A percentile compares a stretch with the other conserved stretches of the same genome.
These are phyloP conservation scores for Melanotaenia trifasciata DNA, from an alignment of 2,797 vertebrate species.

Conservation along the genomic window DNA sequence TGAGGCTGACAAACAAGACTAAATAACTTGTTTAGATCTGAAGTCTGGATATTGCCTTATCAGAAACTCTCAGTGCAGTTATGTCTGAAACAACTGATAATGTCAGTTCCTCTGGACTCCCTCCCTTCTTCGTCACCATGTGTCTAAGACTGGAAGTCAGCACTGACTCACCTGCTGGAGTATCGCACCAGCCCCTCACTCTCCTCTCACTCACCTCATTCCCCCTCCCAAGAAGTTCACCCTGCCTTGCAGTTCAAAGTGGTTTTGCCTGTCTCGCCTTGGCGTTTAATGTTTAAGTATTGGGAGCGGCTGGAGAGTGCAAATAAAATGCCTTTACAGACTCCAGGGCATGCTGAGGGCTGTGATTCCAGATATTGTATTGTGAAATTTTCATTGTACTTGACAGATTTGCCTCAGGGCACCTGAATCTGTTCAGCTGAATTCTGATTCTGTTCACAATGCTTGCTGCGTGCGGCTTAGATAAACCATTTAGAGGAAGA, in stretches of 20 bases:
- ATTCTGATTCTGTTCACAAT: slow-evolving; percentile 57
- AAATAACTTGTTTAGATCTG: background rate
- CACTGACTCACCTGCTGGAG: slow-evolving; percentile 76
- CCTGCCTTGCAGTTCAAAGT: slow-evolving; percentile 81
- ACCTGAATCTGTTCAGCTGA: slow-evolving; percentile 59
- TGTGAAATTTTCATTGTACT: slow-evolving; percentile 85
- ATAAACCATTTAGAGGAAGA: slow-evolving; percentile 70
- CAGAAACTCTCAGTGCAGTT: slow-evolving; percentile 4
- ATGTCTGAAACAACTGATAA: slow-evolving; percentile 28
- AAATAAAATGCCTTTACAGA: slow-evolving; percentile 87
- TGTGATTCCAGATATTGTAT: slow-evolving; percentile 84
- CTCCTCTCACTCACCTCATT: slow-evolving; percentile 74
- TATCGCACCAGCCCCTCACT: slow-evolving; percentile 59
- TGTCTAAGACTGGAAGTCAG: slow-evolving; percentile 55
- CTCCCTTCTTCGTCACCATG: slow-evolving; percentile 54
- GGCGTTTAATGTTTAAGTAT: slow-evolving; percentile 88
- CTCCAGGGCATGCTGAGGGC: slow-evolving; percentile 78
- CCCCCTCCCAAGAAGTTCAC: slow-evolving; percentile 77
- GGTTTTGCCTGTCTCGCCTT: slow-evolving; percentile 84
- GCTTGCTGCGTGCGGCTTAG: slow-evolving; percentile 62
- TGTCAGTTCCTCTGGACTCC: slow-evolving; percentile 38
- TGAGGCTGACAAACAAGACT: background rate
- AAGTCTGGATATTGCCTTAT: background rate
- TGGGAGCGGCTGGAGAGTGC: slow-evolving; percentile 86
- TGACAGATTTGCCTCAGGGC: slow-evolving; percentile 63